phyloP scores from a whole-genome alignment of 2,113 vertebrate genomes.

The Tylochromis polylepis region DNA sequence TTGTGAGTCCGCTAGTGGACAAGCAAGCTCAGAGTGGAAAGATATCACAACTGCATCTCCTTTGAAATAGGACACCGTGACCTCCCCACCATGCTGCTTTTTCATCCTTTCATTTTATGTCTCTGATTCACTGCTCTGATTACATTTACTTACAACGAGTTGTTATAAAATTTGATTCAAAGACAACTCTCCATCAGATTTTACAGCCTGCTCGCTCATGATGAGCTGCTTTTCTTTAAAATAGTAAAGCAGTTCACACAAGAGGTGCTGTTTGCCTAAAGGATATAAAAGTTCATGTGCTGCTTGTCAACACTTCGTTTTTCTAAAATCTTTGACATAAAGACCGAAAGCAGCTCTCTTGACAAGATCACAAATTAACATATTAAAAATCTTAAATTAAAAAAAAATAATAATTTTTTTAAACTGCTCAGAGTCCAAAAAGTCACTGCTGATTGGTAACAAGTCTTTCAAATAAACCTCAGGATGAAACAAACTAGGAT shows the following conservation, averaged over 20 bases:
- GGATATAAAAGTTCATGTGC: neutral
- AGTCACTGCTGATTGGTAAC: neutral
- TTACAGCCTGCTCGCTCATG: neutral
- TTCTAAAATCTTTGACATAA: neutral
- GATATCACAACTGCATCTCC: slow-evolving; percentile 29
- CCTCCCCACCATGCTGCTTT: neutral
- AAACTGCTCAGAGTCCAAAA: neutral
- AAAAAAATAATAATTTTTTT: too few species aligned
- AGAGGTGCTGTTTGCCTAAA: neutral
- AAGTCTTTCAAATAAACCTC: neutral
- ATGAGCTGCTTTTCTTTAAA: neutral
- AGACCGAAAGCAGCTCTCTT: neutral
- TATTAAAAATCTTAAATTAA: neutral
- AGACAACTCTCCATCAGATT: neutral
- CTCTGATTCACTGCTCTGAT: slow-evolving; percentile 13
- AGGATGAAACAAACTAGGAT: neutral
- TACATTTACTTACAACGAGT: slow-evolving; percentile 27
- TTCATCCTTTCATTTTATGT: neutral
- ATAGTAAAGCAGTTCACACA: neutral
- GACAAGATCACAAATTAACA: neutral
- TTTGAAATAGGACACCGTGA: slow-evolving; percentile 2
- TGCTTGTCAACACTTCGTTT: neutral
- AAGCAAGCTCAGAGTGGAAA: neutral
- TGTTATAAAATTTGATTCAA: slow-evolving; percentile 16
- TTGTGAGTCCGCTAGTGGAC: neutral